phyloP scores from a whole-genome alignment of 1,140 invertebrate species.

The Rhagoletis zephyria region DNA sequence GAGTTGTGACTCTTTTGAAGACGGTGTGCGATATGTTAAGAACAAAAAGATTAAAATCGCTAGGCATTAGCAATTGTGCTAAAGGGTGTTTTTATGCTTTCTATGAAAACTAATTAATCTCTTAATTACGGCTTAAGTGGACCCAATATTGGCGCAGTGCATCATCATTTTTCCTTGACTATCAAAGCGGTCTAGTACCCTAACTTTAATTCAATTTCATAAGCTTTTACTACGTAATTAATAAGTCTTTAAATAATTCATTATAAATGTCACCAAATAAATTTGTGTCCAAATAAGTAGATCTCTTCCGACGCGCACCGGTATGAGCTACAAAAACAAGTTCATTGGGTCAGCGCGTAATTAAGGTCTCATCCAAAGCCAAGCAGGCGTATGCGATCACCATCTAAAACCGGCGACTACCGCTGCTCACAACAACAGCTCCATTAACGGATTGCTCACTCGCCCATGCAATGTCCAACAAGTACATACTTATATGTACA shows the following conservation, averaged over 20 bases:
- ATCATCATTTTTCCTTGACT: neutral
- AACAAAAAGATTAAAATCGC: neutral
- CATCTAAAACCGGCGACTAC: neutral
- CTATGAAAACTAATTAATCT: neutral
- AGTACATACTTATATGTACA: neutral
- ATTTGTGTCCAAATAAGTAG: conserved; percentile 20
- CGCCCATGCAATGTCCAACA: neutral
- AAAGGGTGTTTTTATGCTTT: neutral
- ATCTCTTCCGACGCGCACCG: neutral
- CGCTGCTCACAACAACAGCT: neutral
- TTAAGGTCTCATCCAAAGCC: neutral
- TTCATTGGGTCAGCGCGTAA: neutral
- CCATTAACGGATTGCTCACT: neutral
- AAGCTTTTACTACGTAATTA: neutral
- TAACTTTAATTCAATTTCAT: no score
- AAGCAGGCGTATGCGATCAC: conserved; percentile 4
- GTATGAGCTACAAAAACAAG: conserved; percentile 34
- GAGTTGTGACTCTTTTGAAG: no score
- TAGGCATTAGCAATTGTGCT: neutral
- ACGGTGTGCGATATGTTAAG: neutral
- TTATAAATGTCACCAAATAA: neutral
- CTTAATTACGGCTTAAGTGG: neutral
- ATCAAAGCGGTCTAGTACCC: no score
- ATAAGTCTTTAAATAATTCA: neutral
- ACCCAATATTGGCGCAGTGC: neutral